A percentile compares a stretch with the other conserved stretches of the same genome.
phyloP scores from a whole-genome alignment of 2,888 invertebrate genomes.

The Tuta absoluta region DNA sequence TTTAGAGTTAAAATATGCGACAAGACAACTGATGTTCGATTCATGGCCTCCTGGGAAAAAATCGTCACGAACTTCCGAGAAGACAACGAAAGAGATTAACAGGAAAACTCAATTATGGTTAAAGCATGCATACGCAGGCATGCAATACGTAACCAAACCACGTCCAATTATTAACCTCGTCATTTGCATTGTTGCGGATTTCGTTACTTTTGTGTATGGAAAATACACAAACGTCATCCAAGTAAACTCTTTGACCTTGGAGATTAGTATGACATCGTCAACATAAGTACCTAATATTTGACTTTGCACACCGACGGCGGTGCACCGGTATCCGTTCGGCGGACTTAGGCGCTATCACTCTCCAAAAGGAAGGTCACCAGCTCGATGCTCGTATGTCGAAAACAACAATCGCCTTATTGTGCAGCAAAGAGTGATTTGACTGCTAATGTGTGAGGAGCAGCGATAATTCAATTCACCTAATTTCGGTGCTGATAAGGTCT shows the following conservation, averaged over 20 bases:
- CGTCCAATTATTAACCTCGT: slow-evolving; percentile 1
- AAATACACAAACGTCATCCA: not conserved
- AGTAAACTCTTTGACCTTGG: not conserved
- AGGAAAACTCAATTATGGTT: slow-evolving; percentile 20
- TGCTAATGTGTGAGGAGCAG: slow-evolving; percentile 10
- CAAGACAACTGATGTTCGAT: not conserved
- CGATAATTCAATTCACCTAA: slow-evolving; percentile 24
- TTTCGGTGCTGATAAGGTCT: not conserved
- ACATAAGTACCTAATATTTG: not conserved
- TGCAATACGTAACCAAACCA: not conserved
- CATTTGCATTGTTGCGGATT: not conserved
- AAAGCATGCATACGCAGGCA: not conserved
- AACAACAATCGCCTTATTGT: slow-evolving; percentile 26
- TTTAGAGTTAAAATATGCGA: not conserved
- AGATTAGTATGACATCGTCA: not conserved
- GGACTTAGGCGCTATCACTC: slow-evolving; percentile 30
- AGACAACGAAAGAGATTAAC: slow-evolving; percentile 13
- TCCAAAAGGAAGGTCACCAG: slow-evolving; percentile 32
- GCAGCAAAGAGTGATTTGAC: slow-evolving; percentile 17
- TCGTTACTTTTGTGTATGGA: not conserved
- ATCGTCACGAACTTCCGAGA: slow-evolving; percentile 7
- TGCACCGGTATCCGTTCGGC: not conserved
- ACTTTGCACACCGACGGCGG: not conserved
- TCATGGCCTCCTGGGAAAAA: slow-evolving; percentile 11
- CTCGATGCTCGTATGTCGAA: slow-evolving; percentile 22